Evolutionary conservation across 2,888 invertebrate genomes (phyloP).

Genomic region (Habroteleia sp.): DNA sequence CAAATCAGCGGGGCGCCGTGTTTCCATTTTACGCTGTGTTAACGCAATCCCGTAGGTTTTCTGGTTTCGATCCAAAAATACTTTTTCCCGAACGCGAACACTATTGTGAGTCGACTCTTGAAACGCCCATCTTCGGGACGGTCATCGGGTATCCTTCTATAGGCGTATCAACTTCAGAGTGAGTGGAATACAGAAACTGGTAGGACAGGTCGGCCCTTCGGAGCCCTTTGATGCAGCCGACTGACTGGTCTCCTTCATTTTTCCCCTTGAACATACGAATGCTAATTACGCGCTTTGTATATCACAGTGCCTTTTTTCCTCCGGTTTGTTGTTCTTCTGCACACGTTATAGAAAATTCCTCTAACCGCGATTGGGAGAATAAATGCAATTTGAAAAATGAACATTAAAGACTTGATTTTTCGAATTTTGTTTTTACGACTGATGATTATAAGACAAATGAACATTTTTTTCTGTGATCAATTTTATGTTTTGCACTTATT

Average conservation of each 20-base stretch:
- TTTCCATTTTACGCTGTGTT: conserved; percentile 25
- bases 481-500: too few relatives aligned
- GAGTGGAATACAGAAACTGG: conserved; percentile 71
- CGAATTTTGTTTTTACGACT: too few relatives aligned
- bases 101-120: conserved; percentile 35
- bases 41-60: conserved; percentile 19
- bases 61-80: conserved; percentile 31
- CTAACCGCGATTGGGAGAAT: conserved; percentile 1
- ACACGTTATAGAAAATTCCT: conserved; percentile 26
- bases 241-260: conserved; percentile 66
- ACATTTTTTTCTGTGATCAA: too few relatives aligned
- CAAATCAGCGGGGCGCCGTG: conserved; percentile 50
- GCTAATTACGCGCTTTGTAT: conserved; percentile 74
- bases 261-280: conserved; percentile 71
- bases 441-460: too few relatives aligned
- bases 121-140: conserved; percentile 45
- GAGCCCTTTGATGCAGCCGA: conserved; percentile 70
- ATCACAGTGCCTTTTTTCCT: conserved; percentile 41
- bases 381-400: too few relatives aligned
- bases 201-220: conserved; percentile 72
- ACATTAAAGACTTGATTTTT: neutral
- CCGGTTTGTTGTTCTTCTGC: conserved; percentile 25
- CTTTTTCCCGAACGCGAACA: conserved; percentile 36
- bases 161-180: conserved; percentile 59
- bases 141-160: conserved; percentile 58